phyloP scores from a whole-genome alignment of 2,113 vertebrate species.

The Galemys pyrenaicus region DNA sequence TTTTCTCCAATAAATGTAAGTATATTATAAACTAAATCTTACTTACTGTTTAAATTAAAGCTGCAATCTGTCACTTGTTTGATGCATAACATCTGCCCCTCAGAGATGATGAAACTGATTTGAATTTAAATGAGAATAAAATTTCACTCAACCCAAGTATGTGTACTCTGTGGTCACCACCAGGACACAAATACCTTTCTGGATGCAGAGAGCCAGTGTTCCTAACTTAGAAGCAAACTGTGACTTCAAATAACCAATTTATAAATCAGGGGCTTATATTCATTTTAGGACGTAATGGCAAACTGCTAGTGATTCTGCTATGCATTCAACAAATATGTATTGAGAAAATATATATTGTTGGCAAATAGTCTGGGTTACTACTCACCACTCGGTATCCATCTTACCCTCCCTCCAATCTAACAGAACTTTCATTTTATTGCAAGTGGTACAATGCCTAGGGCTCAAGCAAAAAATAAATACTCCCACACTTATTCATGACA shows the following conservation, averaged over 20 bases:
- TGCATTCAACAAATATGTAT: background rate
- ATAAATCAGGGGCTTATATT: background rate
- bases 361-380: conserved; percentile 2
- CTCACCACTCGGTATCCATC: background rate
- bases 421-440: conserved; percentile 42
- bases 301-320: background rate
- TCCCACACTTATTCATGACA: background rate
- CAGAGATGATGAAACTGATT: conserved; percentile 52
- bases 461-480: background rate
- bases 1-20: conserved; percentile 49
- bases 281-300: background rate
- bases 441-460: background rate
- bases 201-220: background rate
- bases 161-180: background rate
- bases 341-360: conserved; percentile 2
- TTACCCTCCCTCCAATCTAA: background rate
- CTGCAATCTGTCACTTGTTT: conserved; percentile 70
- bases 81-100: conserved; percentile 70
- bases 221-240: conserved; percentile 36
- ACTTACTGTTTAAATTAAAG: conserved; percentile 70
- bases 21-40: conserved; percentile 59
- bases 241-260: conserved; percentile 51
- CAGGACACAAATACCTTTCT: conserved; percentile 16
- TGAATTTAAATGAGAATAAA: conserved; percentile 69
- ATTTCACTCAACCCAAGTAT: background rate